Evolutionary conservation across 2,888 invertebrate genomes (phyloP), one percentile per base, ranked within the genome.

Genomic region (Harpalus rufipes): DNA sequence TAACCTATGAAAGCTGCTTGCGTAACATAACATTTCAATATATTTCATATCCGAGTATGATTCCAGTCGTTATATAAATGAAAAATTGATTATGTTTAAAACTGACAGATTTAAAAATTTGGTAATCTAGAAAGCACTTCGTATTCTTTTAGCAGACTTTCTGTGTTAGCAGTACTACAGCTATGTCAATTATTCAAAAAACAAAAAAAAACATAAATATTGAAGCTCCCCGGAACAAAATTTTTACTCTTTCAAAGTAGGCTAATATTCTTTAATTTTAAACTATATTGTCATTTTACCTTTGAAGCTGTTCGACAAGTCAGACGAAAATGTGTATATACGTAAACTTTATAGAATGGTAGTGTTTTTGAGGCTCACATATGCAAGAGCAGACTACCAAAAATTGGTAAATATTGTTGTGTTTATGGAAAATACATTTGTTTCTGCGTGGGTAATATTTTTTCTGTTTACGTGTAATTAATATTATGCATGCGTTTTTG

Each of bases 181-280:
- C 61, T 18, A 0, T 18, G 61, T 61, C 61, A 61, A 61, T 61
- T 61, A 25, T 61, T 25, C 61, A 61, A 61, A 61, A 61, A 61
- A 18, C 21, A 21, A 18, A 51, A 51, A 51, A 18, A 61, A 61
- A 16, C 61, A 18, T 8, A 25, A 61, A 61, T 25, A 61, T 61
- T 61, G 18, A 61, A 61, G 61, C 21, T 61, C 3, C 25, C 18
- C 18, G 21, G 18, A 61, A 18, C 61, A 61, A 61, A 6, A 61
- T 61, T 61, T 18, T 18, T 18, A 18, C 18, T 18, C 18, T 61
- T 10, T 61, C 18, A 16, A 61, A 51, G 44, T 51, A 51, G 44
- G 44, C 44, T 51, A 51, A 51, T 12, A 51, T 51, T 51, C 44
- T 51, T 51, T 51, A 51, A 51, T 10, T 51, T 51, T 51, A 51